Evolutionary conservation across 2,888 invertebrate species (phyloP), one percentile per base, ranked within the genome.

Genomic region (Xylota segnis): DNA sequence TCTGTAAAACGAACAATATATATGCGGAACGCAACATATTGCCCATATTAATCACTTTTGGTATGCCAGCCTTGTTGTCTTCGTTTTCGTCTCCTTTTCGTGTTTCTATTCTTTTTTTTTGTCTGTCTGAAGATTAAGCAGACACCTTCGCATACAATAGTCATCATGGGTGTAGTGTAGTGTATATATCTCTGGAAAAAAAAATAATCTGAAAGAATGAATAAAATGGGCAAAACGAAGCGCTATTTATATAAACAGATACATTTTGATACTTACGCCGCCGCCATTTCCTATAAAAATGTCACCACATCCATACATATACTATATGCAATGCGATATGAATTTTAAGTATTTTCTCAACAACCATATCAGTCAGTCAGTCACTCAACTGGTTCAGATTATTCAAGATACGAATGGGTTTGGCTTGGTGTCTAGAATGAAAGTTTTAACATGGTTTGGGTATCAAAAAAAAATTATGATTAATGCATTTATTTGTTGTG

Each of bases 301-400:
- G 86, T 86, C 86, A 86, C 86, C 86, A 86, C 86, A n/a, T n/a
- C n/a, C n/a, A n/a, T n/a, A n/a, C n/a, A 76, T 61, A 86, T 68
- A 76, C 71, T 66, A 82, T 74, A 76, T 50, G 82, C 66, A 86
- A 82, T 82, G 82, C 76, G 82, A 82, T 82, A 86, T 82, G 86
- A 82, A 86, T 86, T 86, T 86, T 82, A 86, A 86, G 68, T 77
- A 71, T 72, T 83, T 71, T 76, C 71, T 61, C 34, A 75, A 75
- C 75, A 75, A 40, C 6, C 54, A 75, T 72, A 52, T 81, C 70
- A 61, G 72, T 66, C 81, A 75, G 37, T 66, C 66, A 77, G 74
- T 66, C 81, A 75, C 18, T 65, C 65, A 76, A 65, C 54, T 61
- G 65, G 50, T 23, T 61, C 6, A 45, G 65, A 75, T 75, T 58